Evolutionary conservation across 2,113 vertebrate genomes (phyloP).

Genomic region (Sinocyclocheilus rhinocerous): DNA sequence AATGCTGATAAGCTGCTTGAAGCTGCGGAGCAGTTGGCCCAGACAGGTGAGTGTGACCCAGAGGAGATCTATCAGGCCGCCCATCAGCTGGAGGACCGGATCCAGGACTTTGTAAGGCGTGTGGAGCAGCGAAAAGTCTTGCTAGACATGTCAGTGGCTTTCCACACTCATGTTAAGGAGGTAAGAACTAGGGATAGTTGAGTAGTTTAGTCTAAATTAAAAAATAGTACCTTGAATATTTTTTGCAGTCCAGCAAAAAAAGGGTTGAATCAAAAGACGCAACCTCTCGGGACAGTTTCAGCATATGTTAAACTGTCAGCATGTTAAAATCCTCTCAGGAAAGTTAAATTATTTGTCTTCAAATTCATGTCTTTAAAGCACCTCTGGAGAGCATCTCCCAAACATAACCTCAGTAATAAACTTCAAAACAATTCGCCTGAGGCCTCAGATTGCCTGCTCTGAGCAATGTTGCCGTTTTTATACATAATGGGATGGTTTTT

Average conservation of each 20-base stretch:
- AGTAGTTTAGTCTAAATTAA: not conserved
- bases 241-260: not conserved
- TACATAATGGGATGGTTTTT: not conserved
- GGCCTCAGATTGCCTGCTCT: not conserved
- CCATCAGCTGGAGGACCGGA: slow-evolving; percentile 95
- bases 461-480: not conserved
- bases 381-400: not conserved
- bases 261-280: not conserved
- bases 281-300: not conserved
- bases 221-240: not conserved
- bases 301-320: not conserved
- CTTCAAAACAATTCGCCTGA: not conserved
- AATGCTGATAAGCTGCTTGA: slow-evolving; percentile 97
- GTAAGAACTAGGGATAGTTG: slow-evolving; percentile 66
- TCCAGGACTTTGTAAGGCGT: slow-evolving; percentile 96
- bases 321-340: not conserved
- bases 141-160: slow-evolving; percentile 98
- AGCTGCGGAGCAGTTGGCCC: slow-evolving; percentile 96
- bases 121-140: slow-evolving; percentile 97
- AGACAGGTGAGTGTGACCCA: slow-evolving; percentile 97
- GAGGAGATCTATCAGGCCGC: slow-evolving; percentile 99
- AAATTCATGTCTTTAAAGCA: not conserved
- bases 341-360: not conserved
- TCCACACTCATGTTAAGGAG: slow-evolving; percentile 99
- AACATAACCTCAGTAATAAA: not conserved